Evolutionary conservation across 2,113 vertebrate genomes (phyloP), one percentile per base, ranked within the genome.

Genomic region (Vanacampus margaritifer): DNA sequence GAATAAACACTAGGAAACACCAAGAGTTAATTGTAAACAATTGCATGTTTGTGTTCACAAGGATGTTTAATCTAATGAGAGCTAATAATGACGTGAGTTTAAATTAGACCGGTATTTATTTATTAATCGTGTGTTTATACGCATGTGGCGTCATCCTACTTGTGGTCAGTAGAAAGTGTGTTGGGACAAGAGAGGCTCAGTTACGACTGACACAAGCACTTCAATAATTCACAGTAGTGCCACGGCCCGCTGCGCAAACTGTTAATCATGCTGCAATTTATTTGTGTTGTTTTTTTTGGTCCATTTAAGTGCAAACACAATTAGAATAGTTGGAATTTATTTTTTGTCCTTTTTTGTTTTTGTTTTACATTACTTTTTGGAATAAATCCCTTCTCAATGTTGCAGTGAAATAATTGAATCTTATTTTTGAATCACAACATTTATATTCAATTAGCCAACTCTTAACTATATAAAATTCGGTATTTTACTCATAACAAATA

Each of bases 141-240:
- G 5, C 6, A 6, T 14, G 16, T 58, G 56, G 56, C 10, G 56
- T 58, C 58, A 41, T 57, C 36, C 8, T 46, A 12, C 3, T 54
- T 21, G 39, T 9, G 39, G 35, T 56, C 58, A 68, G 74, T 63
- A 57, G 61, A 83, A 81, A 79, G 73, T 74, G 67, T 72, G 79
- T 79, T 77, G 72, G 73, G 39, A 72, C 43, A 68, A 71, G 72
- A 73, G 84, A 81, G 75, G 68, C 43, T 69, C 71, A 62, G 79
- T 61, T 61, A 24, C 80, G 84, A 79, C 75, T 84, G 75, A 87
- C 81, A 84, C 82, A 59, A 68, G 63, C 68, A 56, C 81, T 71
- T 90, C 68, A 92, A 90, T 90, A 74, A 91, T 90, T 90, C 75
- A 91, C 69, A 1, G 21, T 13, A 5, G 19, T 12, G 51, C 13